phyloP scores from a whole-genome alignment of 2,797 vertebrate species.

The Crenichthys baileyi region DNA sequence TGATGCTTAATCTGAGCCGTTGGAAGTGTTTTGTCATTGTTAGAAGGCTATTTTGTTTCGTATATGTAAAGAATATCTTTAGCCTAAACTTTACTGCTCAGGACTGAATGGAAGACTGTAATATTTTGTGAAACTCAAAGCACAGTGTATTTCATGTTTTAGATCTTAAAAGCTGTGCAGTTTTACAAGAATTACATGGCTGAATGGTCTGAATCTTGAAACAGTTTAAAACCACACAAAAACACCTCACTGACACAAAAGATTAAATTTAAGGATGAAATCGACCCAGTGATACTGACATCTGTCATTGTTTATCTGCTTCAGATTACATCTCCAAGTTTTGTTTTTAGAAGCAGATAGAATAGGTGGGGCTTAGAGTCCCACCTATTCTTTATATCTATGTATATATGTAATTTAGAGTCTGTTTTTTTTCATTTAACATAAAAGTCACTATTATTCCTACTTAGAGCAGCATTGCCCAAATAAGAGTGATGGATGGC shows the following conservation, averaged over 20 bases:
- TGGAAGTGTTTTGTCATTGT: slow-evolving; percentile 22
- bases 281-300: background rate
- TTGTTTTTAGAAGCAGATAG: background rate
- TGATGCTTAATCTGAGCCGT: slow-evolving; percentile 47
- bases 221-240: slow-evolving; percentile 12
- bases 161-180: slow-evolving; percentile 15
- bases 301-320: background rate
- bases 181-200: slow-evolving; percentile 31
- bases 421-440: background rate
- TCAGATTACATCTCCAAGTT: slow-evolving; percentile 1
- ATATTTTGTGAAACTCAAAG: slow-evolving; percentile 17
- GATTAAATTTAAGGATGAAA: slow-evolving; percentile 24
- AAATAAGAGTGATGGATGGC: background rate
- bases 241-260: slow-evolving; percentile 26
- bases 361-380: background rate
- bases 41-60: slow-evolving; percentile 22
- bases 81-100: slow-evolving; percentile 27
- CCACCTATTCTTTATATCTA: too few species aligned
- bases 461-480: background rate
- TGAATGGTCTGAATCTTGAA: slow-evolving; percentile 27
- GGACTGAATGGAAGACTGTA: slow-evolving; percentile 20
- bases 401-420: background rate
- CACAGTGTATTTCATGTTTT: slow-evolving; percentile 39
- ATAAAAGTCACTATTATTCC: background rate
- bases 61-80: slow-evolving; percentile 2